Evolutionary conservation across 1,140 invertebrate species (phyloP), one percentile per base, ranked within the genome.

Genomic region (Drosophila aff.): DNA sequence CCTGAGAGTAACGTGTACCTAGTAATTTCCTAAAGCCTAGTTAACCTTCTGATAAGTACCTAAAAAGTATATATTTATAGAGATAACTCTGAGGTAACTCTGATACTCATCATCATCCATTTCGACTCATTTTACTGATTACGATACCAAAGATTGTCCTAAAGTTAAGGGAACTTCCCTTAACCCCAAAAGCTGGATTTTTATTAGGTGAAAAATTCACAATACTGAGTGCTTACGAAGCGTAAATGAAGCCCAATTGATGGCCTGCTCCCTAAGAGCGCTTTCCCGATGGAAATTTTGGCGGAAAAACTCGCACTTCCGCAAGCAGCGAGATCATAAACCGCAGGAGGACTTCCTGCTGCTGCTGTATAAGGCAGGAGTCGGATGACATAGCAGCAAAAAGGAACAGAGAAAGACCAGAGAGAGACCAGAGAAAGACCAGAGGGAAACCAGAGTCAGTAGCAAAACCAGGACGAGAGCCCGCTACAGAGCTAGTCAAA

Each of bases 321-420:
- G 36, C 40, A 13, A 21, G 13, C 26, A 38, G 50, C 15, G 50
- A 43, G 38, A 55, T 74, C 62, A 57, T 58, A 57, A 68, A 58
- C 78, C 61, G 68, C 79, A 63, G 67, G 38, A 73, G n/a, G 31
- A 8, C 4, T 28, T 13, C 4, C 18, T 5, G 79, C 49, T 67
- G 73, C 63, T 33, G 31, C 33, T 53, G 71, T 65, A 59, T 66
- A 46, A 38, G 21, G 26, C 79, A 46, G 46, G 59, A 57, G 66
- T 79, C 74, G 60, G 53, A 68, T 78, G 58, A 46, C 52, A 57
- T 18, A 44, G 33, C 66, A 49, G 62, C 28, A 31, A 18, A 55
- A 55, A 21, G 36, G 16, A 31, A 18, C 33, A 36, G 26, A 36
- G 21, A 15, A 13, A 11, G 11, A 16, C 6, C 11, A 28, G 7